Base-by-base conservation (phyloP, 2,888 invertebrate species). In the Plebejus anna region DNA sequence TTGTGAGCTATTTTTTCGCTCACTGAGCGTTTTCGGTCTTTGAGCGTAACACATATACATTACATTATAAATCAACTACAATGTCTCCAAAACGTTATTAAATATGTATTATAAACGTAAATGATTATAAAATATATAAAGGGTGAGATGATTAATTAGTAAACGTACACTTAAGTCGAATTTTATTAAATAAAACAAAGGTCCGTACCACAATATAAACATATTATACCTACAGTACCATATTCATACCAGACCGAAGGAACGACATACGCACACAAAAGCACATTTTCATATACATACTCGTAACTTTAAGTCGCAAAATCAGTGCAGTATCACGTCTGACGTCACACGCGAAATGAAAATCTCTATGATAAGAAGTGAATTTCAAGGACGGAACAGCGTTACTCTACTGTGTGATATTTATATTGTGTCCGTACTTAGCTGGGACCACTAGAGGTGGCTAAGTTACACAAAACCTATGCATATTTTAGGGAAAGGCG, bases 381-480 rank as follows among this genome's bases (percentile, higher is more conserved):
- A 4, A 55, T 13, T 55, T 55, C 16, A 16, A 55, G 55, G 47
- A 9, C 47, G 16, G 55, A 16, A 4, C 16, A 55, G 55, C 4
- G 13, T 55, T 55, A 4, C 1, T 55, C 55, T 55, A 55, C 55
- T 4, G 55, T 16, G 55, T 55, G 11, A 16, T 55, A 55, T 55
- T 16, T 55, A 55, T 16, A 55, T 4, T 55, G 55, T 55, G 83
- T 82, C 80, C 82, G 85, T 88, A 89, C 88, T 91, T 88, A 90
- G 88, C 82, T 84, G 81, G 81, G 86, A 83, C 83, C 82, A 85
- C 86, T 84, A 84, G 86, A 91, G 91, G 90, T 90, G 90, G 87
- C 86, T 88, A 89, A 92, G 87, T 91, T 90, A 91, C 89, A 92
- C 90, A 91, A 92, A 91, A 91, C 90, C 90, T 87, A 87, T 93